Evolutionary conservation across 2,888 invertebrate species (phyloP), one percentile per base, ranked within the genome.

Genomic region (Cephus sareptanus): DNA sequence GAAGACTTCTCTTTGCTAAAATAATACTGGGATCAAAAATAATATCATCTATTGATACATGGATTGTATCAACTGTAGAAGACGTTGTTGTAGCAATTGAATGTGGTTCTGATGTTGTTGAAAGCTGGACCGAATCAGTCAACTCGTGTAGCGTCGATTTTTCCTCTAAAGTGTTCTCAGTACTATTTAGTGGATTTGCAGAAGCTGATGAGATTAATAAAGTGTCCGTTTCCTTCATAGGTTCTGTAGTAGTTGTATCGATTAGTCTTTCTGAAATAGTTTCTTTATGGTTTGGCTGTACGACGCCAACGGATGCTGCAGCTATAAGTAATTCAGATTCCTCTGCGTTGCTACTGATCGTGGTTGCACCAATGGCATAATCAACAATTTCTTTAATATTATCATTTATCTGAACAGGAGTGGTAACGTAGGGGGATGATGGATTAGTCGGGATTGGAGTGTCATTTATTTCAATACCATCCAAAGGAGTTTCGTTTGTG

Each of bases 21-120:
- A 77, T 70, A 33, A 77, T 77, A 30, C 30, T 71, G 34, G 77
- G 77, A 33, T 77, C 77, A 69, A 75, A n/a, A 12, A 77, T 70
- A 70, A 56, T 56, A 23, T 56, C 23, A 56, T 56, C 56, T 56
- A 56, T 23, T 9, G 23, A 2, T 56, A 15, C 56, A 56, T 56
- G 56, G 23, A 56, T 56, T 56, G 2, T 0, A 9, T 56, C 23
- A 56, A 56, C 23, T 23, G 23, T 56, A 9, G 56, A 23, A 6
- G 56, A 2, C 2, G 23, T 23, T 56, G 56, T 56, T 56, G 23
- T 56, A 56, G 23, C 9, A 23, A 56, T 23, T 56, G 56, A 6
- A 23, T 56, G 23, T 56, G 56, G 56, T 56, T 23, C 56, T 56
- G 23, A 56, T 56, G 56, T 40, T 40, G 15, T 23, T 56, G 23